These are phyloP conservation scores for Acipenser oxyrinchus DNA, from an alignment of 2,797 vertebrate genomes.

Conservation along the genomic window DNA sequence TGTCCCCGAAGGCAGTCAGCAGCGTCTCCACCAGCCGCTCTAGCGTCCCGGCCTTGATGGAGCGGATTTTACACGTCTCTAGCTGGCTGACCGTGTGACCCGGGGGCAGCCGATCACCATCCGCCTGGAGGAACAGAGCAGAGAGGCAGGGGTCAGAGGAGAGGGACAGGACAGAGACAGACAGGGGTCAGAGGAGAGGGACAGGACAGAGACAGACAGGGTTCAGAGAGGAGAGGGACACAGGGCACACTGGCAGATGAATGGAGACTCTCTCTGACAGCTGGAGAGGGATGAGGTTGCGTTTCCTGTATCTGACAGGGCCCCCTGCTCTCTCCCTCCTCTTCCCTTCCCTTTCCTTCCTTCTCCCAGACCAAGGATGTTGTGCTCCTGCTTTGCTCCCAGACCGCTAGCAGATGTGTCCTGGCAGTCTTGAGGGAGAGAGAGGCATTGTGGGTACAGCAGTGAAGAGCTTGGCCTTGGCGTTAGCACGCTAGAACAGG, in stretches of 20 bases:
- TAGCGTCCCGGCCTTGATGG: slow-evolving; percentile 85
- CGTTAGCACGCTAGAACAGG: slow-evolving; percentile 68
- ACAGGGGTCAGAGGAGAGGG: slow-evolving; percentile 11
- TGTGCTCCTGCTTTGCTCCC: too few species aligned
- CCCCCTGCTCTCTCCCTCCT: background rate
- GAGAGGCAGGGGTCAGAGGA: background rate
- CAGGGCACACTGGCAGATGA: too few species aligned
- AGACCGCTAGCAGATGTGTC: too few species aligned
- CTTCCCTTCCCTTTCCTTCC: background rate
- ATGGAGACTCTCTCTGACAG: too few species aligned
- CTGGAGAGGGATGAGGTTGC: too few species aligned
- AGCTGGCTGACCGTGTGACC: slow-evolving; percentile 87
- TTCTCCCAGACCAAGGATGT: background rate
- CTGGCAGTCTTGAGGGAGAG: too few species aligned
- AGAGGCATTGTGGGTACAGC: slow-evolving; percentile 21
- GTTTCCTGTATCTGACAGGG: too few species aligned
- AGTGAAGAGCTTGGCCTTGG: slow-evolving; percentile 30
- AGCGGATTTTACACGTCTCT: slow-evolving; percentile 89
- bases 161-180: slow-evolving; percentile 16
- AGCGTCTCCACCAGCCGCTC: slow-evolving; percentile 92
- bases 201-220: slow-evolving; percentile 14
- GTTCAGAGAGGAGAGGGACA: too few species aligned
- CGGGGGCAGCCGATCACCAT: slow-evolving; percentile 81
- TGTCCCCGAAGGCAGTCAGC: slow-evolving; percentile 83
- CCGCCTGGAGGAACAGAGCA: slow-evolving; percentile 55